Evolutionary conservation across 2,888 invertebrate genomes (phyloP), one percentile per base, ranked within the genome.

Genomic region (Bruchidius siliquastri): DNA sequence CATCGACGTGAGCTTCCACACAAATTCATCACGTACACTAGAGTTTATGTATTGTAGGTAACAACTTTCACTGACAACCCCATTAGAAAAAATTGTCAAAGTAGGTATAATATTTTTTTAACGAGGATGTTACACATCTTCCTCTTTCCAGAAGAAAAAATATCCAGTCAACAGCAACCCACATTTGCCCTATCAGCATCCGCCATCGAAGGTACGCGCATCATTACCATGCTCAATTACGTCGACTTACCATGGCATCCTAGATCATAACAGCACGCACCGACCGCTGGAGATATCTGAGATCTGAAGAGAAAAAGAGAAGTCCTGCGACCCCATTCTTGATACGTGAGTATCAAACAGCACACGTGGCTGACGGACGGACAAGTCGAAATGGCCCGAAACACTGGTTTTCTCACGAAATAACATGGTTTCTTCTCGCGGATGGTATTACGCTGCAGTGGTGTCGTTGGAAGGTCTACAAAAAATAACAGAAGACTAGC

Each of bases 341-440:
- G 49, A 1, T 49, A 49, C 49, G 49, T 49, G 49, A 49, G 13
- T 13, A 49, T 18, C 49, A 49, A 49, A 49, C 49, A 49, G 49
- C 49, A 49, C 49, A 49, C 49, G 49, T 68, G 68, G 68, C 68
- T 68, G 20, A 13, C 21, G 18, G 68, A 68, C 68, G 21, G 21
- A 21, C 6, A 4, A 10, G 67, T 21, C 68, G 1, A 21, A 68
- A 22, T 13, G 68, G 82, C 82, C 82, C 82, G 81, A 81, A 83
- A 83, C 83, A 83, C 80, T 78, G 79, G 83, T 83, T 83, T 83
- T 83, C 83, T 83, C 83, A 83, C 83, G 82, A 80, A 80, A 78
- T 70, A 78, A 81, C 81, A 81, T 76, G 76, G 72, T 77, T 75
- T 72, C 74, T 76, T 10, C 20, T 68, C 21, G 3, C 21, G 10